These are phyloP conservation scores for Noctua pronuba DNA, from an alignment of 2,888 invertebrate genomes.

Conservation along the genomic window DNA sequence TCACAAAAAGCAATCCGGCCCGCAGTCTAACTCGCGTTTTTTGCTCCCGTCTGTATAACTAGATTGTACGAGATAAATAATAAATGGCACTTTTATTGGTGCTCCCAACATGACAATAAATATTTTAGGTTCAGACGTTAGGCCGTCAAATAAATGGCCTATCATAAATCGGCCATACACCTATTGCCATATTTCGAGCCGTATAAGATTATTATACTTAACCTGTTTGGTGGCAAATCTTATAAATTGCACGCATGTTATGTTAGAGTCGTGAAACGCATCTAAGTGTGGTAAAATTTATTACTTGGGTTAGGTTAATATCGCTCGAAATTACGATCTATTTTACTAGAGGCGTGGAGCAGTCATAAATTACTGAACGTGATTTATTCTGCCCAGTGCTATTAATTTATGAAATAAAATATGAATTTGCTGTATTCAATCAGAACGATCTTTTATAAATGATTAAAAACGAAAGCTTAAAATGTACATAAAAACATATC, in stretches of 20 bases:
- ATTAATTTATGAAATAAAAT: slow-evolving; percentile 46
- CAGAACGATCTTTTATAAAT: background rate
- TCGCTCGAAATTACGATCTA: slow-evolving; percentile 38
- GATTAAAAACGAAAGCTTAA: background rate
- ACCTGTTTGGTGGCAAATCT: slow-evolving; percentile 54
- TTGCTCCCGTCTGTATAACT: slow-evolving; percentile 50
- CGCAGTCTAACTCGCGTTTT: slow-evolving; percentile 50
- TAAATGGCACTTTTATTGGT: slow-evolving; percentile 63
- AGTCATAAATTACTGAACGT: slow-evolving; percentile 46
- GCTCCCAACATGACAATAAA: slow-evolving; percentile 62
- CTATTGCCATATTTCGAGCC: slow-evolving; percentile 43
- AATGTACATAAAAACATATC: background rate
- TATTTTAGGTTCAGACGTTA: slow-evolving; percentile 60
- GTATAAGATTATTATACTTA: slow-evolving; percentile 48
- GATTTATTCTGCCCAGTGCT: slow-evolving; percentile 42
- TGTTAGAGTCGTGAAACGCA: slow-evolving; percentile 52
- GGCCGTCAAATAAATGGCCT: slow-evolving; percentile 45
- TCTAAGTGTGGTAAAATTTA: slow-evolving; percentile 58
- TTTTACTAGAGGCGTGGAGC: slow-evolving; percentile 45
- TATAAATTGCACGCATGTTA: slow-evolving; percentile 54
- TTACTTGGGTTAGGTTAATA: slow-evolving; percentile 52
- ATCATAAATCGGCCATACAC: slow-evolving; percentile 54
- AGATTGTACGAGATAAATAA: slow-evolving; percentile 61
- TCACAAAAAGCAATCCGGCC: slow-evolving; percentile 56
- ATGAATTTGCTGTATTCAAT: slow-evolving; percentile 42